Evolutionary conservation across 2,797 vertebrate genomes (phyloP).

Genomic region (Melanotaenia boesemani): DNA sequence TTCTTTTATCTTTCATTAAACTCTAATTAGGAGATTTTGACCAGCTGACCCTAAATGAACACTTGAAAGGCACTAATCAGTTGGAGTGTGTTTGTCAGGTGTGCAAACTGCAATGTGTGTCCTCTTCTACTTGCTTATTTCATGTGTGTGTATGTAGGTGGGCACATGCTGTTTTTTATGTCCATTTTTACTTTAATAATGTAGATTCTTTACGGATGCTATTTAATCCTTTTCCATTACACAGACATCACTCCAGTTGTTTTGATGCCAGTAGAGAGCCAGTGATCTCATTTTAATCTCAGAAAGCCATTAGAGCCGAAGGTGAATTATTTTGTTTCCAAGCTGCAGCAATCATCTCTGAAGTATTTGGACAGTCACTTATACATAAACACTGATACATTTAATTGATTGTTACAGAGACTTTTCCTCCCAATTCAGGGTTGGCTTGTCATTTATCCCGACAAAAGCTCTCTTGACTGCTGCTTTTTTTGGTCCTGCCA

Average conservation of each 20-base stretch:
- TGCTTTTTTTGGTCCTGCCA: conserved; percentile 13
- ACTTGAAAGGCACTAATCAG: conserved; percentile 64
- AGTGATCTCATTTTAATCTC: conserved; percentile 53
- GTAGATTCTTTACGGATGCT: conserved; percentile 24
- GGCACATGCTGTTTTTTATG: neutral
- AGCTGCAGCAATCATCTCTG: conserved; percentile 43
- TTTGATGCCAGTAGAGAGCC: conserved; percentile 17
- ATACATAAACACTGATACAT: neutral
- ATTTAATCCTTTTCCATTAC: conserved; percentile 22
- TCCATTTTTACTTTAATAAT: conserved; percentile 19
- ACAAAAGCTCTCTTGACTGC: conserved; percentile 25
- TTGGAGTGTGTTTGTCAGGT: conserved; percentile 53
- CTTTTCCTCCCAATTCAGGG: conserved; percentile 43
- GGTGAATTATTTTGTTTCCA: conserved; percentile 45
- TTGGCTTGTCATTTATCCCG: conserved; percentile 16
- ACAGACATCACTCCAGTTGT: conserved; percentile 8
- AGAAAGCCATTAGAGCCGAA: conserved; percentile 45
- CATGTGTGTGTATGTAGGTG: neutral
- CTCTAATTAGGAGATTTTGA: conserved; percentile 64
- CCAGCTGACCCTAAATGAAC: conserved; percentile 60
- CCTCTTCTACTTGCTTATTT: conserved; percentile 36
- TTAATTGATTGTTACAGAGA: conserved; percentile 20
- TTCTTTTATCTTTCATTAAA: conserved; percentile 67
- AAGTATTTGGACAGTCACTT: conserved; percentile 35
- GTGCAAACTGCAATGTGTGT: conserved; percentile 27